These are phyloP conservation scores for Machaerirhynchus nigripectus DNA, from an alignment of 2,113 vertebrate genomes.

Conservation along the genomic window DNA sequence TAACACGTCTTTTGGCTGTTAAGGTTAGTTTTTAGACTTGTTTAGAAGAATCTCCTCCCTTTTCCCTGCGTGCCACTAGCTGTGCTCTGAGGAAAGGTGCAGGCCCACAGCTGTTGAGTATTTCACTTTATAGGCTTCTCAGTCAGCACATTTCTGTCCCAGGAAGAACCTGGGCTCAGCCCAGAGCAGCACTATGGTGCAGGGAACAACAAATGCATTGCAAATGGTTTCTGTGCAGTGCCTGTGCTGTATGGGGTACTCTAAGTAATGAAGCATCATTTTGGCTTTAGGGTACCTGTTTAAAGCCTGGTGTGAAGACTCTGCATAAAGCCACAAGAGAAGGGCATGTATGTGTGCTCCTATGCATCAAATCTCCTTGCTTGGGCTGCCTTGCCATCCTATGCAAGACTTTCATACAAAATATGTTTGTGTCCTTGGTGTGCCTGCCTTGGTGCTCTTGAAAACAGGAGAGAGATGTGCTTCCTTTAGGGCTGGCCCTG, in stretches of 20 bases:
- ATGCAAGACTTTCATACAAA: background rate
- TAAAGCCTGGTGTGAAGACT: background rate
- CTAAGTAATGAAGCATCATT: background rate
- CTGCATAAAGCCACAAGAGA: background rate
- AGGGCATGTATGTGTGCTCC: too few relatives aligned
- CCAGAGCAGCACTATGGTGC: background rate
- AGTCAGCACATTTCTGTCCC: background rate
- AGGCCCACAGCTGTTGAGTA: background rate
- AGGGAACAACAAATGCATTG: background rate
- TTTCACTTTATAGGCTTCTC: background rate
- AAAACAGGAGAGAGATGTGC: background rate
- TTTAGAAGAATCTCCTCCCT: background rate
- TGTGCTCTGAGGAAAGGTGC: background rate
- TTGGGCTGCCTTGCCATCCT: background rate
- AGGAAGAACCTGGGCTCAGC: background rate
- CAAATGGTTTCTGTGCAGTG: background rate
- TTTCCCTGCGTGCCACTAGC: background rate
- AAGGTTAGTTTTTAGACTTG: background rate
- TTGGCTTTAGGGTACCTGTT: background rate
- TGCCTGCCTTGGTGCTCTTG: background rate
- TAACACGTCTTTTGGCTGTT: background rate
- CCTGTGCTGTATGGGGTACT: background rate
- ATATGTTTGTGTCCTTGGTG: background rate
- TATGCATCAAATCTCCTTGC: background rate
- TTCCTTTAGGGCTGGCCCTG: background rate